Base-by-base conservation (phyloP, 2,797 vertebrate species). In the Corythornis leucogaster region DNA sequence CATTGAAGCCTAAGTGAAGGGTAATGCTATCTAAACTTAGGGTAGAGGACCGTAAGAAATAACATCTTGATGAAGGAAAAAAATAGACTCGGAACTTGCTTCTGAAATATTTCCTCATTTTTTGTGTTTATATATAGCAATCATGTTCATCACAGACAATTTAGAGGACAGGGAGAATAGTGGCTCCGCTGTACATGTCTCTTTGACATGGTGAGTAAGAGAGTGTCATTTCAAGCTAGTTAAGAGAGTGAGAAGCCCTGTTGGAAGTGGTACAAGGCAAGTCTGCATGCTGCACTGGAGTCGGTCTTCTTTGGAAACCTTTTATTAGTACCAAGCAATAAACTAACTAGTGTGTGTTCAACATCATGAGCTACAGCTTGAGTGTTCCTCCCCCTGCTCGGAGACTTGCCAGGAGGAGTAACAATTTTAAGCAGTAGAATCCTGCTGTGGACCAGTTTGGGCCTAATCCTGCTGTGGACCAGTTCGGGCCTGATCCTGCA, bases 301-400 rank as follows among this genome's bases (percentile, higher is more conserved):
- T 86, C 92, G 88, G 82, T 92, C 93, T 87, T 96, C 95, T 92
- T 76, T 94, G 90, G 92, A 95, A 96, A 80, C 38, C 76, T 96
- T 93, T 96, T 93, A 88, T 88, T 92, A 92, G 66, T 71, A 93
- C 46, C 53, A 85, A 95, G 79, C 77, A 74, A 64, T 92, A 95
- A 94, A 93, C 90, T 77, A 79, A 85, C 45, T 33, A 8, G 40
- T 40, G 53, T 87, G 71, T 96, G 93, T 93, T 95, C 94, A 94
- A 67, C 86, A 96, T 94, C 80, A 90, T 54, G 59, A 77, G 53
- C 51, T 80, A 58, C 48, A 88, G 74, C 81, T 70, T 61, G 81
- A 88, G 55, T 22, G 75, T 78, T 92, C 76, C 40, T 91, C 38
- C 38, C 51, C 51, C 76, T 92, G 8, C 89, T 91, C 28, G 15